Evolutionary conservation across 2,797 vertebrate genomes (phyloP), one percentile per base, ranked within the genome.

Genomic region (Coregonus suidteri): DNA sequence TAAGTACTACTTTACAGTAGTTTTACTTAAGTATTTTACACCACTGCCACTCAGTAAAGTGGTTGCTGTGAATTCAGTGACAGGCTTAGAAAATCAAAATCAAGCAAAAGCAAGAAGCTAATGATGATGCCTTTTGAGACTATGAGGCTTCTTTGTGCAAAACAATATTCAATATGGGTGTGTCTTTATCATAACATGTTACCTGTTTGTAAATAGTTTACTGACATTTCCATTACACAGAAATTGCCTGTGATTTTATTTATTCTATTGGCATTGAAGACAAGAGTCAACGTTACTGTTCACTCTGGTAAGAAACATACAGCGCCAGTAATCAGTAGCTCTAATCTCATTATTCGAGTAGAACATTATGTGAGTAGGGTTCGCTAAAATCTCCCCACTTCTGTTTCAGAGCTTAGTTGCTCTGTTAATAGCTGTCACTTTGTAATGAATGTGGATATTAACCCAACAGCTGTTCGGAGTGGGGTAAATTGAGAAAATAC

Each of bases 381-480:
- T 81, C 82, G 71, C 74, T 78, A 59, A 81, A 81, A 81, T 65
- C 76, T 67, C 79, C 75, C 79, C 81, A 83, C 81, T 87, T 86
- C 70, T 67, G 75, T 79, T 79, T 77, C 81, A 77, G 75, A 79
- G 82, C 35, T 72, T 78, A 79, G 84, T 75, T 81, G 69, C 83
- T 84, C 77, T 86, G 87, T 89, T 93, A 91, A 91, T 92, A 91
- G 90, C 84, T 84, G 90, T 89, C 88, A 73, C 77, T 84, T 69
- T 14, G 78, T 92, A 93, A 94, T 91, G 81, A 90, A 93, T 93
- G 90, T 85, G 88, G 84, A 91, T 91, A 91, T 93, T 92, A 93
- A 85, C 84, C 76, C 81, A 92, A 90, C 90, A 92, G 88, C 88
- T 93, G 90, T 90, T 90, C 77, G 78, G 81, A 87, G 85, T 20